Evolutionary conservation across 37 sponge, comb jelly and placozoan species (phyloP).

Genomic region (Diacarnus erythraeanus): DNA sequence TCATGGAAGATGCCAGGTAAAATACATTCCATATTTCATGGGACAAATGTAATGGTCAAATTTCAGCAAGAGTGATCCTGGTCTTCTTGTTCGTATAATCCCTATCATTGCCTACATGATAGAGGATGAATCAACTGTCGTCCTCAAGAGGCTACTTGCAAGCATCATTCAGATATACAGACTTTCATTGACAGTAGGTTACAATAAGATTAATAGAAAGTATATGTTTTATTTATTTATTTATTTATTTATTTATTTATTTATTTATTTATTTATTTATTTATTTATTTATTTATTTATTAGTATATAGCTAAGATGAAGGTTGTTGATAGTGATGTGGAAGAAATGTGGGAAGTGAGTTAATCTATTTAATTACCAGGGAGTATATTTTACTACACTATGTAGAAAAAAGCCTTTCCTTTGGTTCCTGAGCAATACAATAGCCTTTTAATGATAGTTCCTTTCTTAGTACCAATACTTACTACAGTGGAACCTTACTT

Average conservation of each 20-base stretch:
- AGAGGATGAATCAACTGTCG: slow-evolving; percentile 45
- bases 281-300: not conserved
- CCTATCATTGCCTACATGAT: slow-evolving; percentile 69
- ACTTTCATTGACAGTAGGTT: slow-evolving; percentile 18
- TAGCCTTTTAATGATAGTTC: no score
- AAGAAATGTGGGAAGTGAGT: slow-evolving; percentile 77
- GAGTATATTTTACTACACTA: no score
- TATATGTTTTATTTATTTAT: not conserved
- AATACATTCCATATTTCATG: not conserved
- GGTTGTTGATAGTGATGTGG: slow-evolving; percentile 22
- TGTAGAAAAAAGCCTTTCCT: no score
- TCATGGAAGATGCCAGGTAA: slow-evolving; percentile 90
- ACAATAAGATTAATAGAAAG: not conserved
- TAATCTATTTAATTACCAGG: not conserved
- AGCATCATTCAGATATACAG: slow-evolving; percentile 64
- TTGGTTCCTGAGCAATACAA: no score
- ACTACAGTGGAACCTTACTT: no score
- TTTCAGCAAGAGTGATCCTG: slow-evolving; percentile 67
- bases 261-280: not conserved
- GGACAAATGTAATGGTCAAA: not conserved
- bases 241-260: not conserved
- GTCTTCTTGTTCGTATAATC: slow-evolving; percentile 43
- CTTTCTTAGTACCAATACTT: no score
- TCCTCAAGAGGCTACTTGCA: slow-evolving; percentile 57
- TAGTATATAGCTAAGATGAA: slow-evolving; percentile 42